phyloP scores from a whole-genome alignment of 2,113 vertebrate genomes.

The Cynopterus brachyotis region DNA sequence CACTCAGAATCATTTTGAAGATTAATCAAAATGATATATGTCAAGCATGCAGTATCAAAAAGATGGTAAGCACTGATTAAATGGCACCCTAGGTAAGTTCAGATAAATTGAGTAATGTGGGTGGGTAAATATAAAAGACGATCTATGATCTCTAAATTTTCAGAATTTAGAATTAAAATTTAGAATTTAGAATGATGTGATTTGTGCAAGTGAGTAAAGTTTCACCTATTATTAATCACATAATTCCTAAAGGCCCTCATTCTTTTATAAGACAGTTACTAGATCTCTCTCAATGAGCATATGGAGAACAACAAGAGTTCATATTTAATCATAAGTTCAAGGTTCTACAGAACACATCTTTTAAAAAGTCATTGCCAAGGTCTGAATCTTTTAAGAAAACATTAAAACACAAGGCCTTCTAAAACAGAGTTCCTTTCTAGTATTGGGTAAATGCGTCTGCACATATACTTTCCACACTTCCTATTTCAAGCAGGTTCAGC shows the following conservation, averaged over 20 bases:
- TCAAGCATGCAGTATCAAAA: background rate
- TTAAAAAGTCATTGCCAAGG: background rate
- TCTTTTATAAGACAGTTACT: background rate
- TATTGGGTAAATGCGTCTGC: background rate
- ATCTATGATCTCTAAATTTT: background rate
- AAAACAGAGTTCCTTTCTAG: background rate
- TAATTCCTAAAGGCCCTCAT: background rate
- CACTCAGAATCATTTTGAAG: background rate
- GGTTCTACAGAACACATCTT: background rate
- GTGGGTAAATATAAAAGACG: background rate
- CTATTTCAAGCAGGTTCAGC: background rate
- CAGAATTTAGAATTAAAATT: background rate
- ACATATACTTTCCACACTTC: background rate
- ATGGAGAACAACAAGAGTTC: background rate
- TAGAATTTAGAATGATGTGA: background rate
- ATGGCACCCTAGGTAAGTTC: background rate
- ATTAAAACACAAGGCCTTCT: background rate
- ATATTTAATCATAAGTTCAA: background rate
- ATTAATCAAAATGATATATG: background rate
- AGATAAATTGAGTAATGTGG: background rate
- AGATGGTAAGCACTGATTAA: background rate
- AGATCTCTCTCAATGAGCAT: background rate
- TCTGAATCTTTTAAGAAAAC: background rate
- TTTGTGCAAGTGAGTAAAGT: background rate
- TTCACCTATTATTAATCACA: background rate